phyloP scores from a whole-genome alignment of 2,797 vertebrate genomes.

The Falco cherrug region DNA sequence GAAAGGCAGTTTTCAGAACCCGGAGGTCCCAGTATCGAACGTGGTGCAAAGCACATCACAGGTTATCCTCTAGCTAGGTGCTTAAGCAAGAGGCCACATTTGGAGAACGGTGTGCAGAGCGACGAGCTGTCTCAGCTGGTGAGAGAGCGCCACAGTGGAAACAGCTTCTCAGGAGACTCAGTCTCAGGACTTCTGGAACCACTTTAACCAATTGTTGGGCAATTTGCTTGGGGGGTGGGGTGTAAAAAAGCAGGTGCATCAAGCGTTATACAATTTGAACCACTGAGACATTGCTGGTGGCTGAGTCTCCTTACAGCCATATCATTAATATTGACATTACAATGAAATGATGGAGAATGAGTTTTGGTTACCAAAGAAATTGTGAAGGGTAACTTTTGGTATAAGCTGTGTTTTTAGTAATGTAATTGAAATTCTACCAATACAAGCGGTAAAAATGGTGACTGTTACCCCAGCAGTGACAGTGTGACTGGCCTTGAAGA shows the following conservation, averaged over 20 bases:
- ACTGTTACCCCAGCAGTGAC: not conserved
- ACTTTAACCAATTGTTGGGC: not conserved
- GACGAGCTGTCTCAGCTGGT: not conserved
- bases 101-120: accelerated
- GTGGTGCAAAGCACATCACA: not conserved
- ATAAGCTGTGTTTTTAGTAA: not conserved
- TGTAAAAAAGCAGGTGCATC: not conserved
- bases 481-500: not conserved
- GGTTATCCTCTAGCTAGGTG: not conserved
- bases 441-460: not conserved
- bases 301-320: not conserved
- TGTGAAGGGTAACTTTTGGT: not conserved
- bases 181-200: not conserved
- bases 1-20: not conserved
- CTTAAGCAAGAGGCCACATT: not conserved
- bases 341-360: not conserved
- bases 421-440: not conserved
- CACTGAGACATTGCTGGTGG: not conserved
- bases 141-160: not conserved
- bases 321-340: not conserved
- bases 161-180: not conserved
- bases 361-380: not conserved
- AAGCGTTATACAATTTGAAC: not conserved
- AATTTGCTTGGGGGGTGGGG: not conserved
- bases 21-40: not conserved